Evolutionary conservation across 2,797 vertebrate species (phyloP).

Genomic region (Helicolenus hilgendorfi): DNA sequence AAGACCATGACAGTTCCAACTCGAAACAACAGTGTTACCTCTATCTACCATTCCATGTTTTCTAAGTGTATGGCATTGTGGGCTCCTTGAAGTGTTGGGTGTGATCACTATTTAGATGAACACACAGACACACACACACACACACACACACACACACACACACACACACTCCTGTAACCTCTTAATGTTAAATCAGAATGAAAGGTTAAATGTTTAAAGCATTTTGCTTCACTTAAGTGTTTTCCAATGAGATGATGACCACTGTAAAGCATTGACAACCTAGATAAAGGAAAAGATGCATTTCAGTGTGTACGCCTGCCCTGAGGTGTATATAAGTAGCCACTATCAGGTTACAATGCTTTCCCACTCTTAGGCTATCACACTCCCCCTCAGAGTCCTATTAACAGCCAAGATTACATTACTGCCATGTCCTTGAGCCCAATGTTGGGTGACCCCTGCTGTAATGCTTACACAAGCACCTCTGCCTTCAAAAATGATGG

Average conservation of each 20-base stretch:
- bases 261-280: background rate
- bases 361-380: constrained; percentile 45
- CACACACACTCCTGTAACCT: constrained; percentile 3
- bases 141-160: too few species aligned
- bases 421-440: constrained; percentile 85
- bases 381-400: constrained; percentile 69
- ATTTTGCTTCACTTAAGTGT: constrained; percentile 35
- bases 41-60: too few species aligned
- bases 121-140: background rate
- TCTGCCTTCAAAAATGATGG: constrained; percentile 63
- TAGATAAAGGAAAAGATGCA: constrained; percentile 20
- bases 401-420: constrained; percentile 87
- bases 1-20: too few species aligned
- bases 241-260: constrained; percentile 53
- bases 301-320: background rate
- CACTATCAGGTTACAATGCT: constrained; percentile 58
- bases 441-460: constrained; percentile 71
- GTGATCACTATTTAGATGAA: background rate
- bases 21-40: too few species aligned
- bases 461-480: constrained; percentile 81
- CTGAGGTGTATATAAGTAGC: constrained; percentile 15
- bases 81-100: too few species aligned
- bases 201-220: constrained; percentile 64
- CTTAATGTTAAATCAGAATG: constrained; percentile 55
- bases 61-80: too few species aligned